Evolutionary conservation across 1,140 invertebrate species (phyloP).

Genomic region (Acromyrmex charruanus): DNA sequence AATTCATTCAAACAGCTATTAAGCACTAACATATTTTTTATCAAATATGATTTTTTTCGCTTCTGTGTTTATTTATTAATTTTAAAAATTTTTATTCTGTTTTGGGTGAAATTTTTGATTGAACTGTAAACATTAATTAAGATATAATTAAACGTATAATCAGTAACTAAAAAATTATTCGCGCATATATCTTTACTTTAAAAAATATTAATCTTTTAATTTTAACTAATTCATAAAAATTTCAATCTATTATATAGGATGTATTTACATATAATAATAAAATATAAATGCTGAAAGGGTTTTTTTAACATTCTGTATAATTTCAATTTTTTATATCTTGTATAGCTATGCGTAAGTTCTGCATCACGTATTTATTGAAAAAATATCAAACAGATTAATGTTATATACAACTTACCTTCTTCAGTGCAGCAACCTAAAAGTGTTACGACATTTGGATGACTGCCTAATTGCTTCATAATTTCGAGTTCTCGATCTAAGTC

Average conservation of each 20-base stretch:
- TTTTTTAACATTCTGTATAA: not conserved
- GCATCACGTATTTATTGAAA: too few species aligned
- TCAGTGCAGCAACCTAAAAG: conserved; percentile 94
- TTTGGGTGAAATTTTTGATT: too few species aligned
- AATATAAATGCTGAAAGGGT: too few species aligned
- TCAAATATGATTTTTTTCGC: too few species aligned
- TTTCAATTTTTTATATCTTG: not conserved
- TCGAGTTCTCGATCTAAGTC: conserved; percentile 92
- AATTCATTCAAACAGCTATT: too few species aligned
- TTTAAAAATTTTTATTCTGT: too few species aligned
- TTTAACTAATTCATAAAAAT: not conserved
- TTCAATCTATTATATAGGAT: not conserved
- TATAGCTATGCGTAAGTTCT: not conserved
- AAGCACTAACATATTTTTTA: too few species aligned
- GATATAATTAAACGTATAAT: not conserved
- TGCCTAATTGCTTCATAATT: conserved; percentile 94
- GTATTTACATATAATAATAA: too few species aligned
- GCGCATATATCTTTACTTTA: not conserved
- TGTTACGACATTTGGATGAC: conserved; percentile 95
- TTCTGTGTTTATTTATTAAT: too few species aligned
- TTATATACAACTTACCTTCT: conserved; percentile 88
- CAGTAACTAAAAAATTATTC: not conserved
- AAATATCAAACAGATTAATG: not conserved
- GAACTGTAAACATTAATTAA: not conserved
- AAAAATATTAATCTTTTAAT: not conserved